Evolutionary conservation across 2,797 vertebrate genomes (phyloP).

Genomic region (Labeo calbasu): DNA sequence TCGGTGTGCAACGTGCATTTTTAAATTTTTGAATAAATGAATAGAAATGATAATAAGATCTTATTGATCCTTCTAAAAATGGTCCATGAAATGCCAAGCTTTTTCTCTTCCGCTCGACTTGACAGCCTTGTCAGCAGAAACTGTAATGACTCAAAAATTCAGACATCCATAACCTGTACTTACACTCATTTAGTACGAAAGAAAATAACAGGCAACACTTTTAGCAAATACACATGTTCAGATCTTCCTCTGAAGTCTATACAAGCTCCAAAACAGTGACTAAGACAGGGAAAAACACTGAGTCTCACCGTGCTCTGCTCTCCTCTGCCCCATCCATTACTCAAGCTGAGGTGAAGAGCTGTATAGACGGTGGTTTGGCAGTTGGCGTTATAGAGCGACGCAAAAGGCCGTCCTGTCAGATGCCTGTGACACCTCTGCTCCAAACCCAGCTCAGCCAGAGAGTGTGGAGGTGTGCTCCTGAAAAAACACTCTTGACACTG

Average conservation of each 20-base stretch:
- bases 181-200: background rate
- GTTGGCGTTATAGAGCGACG: constrained; percentile 70
- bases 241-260: background rate
- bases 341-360: constrained; percentile 71
- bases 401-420: constrained; percentile 69
- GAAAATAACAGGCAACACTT: background rate
- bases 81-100: background rate
- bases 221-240: background rate
- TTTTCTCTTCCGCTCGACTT: constrained; percentile 16
- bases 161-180: background rate
- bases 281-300: background rate
- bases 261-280: constrained; percentile 9
- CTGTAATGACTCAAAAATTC: background rate
- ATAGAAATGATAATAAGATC: background rate
- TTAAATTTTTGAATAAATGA: background rate
- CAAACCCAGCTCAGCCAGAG: constrained; percentile 61
- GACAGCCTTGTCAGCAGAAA: constrained; percentile 19
- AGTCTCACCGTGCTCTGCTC: constrained; percentile 46
- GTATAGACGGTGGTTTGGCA: constrained; percentile 74
- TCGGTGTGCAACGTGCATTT: background rate
- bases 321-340: constrained; percentile 60
- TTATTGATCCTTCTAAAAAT: background rate
- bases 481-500: constrained; percentile 77
- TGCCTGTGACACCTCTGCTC: constrained; percentile 71
- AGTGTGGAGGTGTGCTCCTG: constrained; percentile 70